Base-by-base conservation (phyloP, 2,888 invertebrate species). In the Agonopterix heracliana region DNA sequence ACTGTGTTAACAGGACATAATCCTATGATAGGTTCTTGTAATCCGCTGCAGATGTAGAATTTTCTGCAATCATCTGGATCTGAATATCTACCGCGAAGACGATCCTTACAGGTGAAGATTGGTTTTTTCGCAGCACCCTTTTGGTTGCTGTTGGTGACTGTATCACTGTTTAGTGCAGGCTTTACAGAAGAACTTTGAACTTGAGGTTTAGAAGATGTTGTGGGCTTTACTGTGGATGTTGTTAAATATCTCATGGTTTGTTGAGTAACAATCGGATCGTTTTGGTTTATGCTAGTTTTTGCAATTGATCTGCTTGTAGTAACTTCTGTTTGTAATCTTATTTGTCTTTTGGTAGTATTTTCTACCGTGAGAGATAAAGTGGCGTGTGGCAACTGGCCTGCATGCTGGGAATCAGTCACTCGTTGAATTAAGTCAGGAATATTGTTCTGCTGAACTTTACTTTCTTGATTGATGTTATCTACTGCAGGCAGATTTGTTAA, bases 1-100 rank as follows among this genome's bases (percentile, higher is more conserved):
- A 88, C 82, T 34, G 86, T 84, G 51, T 78, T 73, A 9, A 56
- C 60, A 13, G 89, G 89, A 55, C 89, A 89, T 46, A 53, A 60
- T 38, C 81, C 77, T 40, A 67, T 51, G 40, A 81, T 60, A 34
- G 82, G 74, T 51, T 70, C 52, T n/a, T 54, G 45, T 48, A 56
- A 68, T 11, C 82, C 81, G 10, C 76, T 64, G 56, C 91, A 91
- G 45, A 83, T 78, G 56, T 90, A 90, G 63, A 89, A 91, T 60
- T 84, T 86, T 46, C 77, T 81, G 52, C 90, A 90, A 57, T 90
- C 77, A 34, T 68, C 60, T 11, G 73, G 76, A 63, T 90, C 88
- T 2, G 83, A 68, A 61, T 85, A 90, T 59, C 74, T 81, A 1
- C 90, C 90, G n/a, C 79, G 68, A n/a, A 54, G 57, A 34, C 63